Percentiles rank a stretch among this genome's conserved stretches.
Evolutionary conservation across 2,888 invertebrate species (phyloP).

Genomic region (Gymnoscelis rufifasciata): DNA sequence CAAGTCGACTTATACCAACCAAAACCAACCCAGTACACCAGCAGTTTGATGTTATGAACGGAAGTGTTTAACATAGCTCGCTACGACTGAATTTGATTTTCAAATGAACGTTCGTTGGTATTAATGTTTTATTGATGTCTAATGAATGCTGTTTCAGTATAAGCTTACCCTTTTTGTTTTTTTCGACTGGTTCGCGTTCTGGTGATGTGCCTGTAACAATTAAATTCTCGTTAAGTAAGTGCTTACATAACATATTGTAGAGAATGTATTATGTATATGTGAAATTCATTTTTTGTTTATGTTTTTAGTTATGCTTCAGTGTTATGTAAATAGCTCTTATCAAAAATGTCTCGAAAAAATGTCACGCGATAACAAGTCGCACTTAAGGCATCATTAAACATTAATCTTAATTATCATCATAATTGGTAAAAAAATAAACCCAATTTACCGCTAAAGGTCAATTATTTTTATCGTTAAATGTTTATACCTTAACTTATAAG

Average conservation of each 20-base stretch:
- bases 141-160: conserved; percentile 7
- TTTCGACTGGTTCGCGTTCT: conserved; percentile 61
- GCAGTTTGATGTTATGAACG: neutral
- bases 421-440: conserved; percentile 41
- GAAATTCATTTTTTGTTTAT: too few species aligned
- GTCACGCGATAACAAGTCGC: too few species aligned
- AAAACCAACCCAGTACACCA: too few species aligned
- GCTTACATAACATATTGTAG: too few species aligned
- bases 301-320: too few species aligned
- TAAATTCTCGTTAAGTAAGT: conserved; percentile 14
- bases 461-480: conserved; percentile 56
- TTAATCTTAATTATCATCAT: neutral
- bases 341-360: too few species aligned
- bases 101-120: conserved; percentile 35
- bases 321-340: too few species aligned
- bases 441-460: conserved; percentile 53
- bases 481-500: conserved; percentile 41
- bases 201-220: conserved; percentile 66
- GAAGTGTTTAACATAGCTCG: too few species aligned
- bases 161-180: conserved; percentile 67
- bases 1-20: too few species aligned
- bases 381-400: neutral
- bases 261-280: too few species aligned
- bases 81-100: conserved; percentile 63
- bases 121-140: conserved; percentile 1